phyloP scores from a whole-genome alignment of 2,888 invertebrate genomes.

The Oligia strigilis region DNA sequence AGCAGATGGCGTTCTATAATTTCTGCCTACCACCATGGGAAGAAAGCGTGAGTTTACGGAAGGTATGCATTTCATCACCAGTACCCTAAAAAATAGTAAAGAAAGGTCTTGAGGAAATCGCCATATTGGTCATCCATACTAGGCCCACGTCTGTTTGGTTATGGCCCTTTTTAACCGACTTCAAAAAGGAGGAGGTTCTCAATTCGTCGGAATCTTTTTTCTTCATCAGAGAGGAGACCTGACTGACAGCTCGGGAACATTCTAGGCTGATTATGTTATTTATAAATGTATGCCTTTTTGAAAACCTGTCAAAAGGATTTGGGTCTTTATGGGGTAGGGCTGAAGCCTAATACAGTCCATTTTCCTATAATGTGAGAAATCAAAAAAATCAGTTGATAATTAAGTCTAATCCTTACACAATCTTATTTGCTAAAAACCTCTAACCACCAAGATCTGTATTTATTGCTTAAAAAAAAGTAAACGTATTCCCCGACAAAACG shows the following conservation, averaged over 20 bases:
- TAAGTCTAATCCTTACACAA: not conserved
- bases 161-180: not conserved
- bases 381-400: not conserved
- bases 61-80: not conserved
- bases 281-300: not conserved
- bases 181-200: no score
- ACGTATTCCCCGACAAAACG: slow-evolving; percentile 15
- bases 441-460: not conserved
- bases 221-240: not conserved
- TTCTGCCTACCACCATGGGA: not conserved
- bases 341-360: not conserved
- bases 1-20: not conserved
- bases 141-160: not conserved
- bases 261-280: not conserved
- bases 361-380: not conserved
- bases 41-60: not conserved
- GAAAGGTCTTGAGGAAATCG: not conserved
- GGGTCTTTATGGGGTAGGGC: not conserved
- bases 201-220: no score
- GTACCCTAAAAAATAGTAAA: not conserved
- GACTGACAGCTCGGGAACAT: not conserved
- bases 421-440: slow-evolving; percentile 12
- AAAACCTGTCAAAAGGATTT: not conserved
- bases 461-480: not conserved
- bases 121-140: not conserved